Base-by-base conservation (phyloP, 2,797 vertebrate species). In the Lithobates sylvaticus region DNA sequence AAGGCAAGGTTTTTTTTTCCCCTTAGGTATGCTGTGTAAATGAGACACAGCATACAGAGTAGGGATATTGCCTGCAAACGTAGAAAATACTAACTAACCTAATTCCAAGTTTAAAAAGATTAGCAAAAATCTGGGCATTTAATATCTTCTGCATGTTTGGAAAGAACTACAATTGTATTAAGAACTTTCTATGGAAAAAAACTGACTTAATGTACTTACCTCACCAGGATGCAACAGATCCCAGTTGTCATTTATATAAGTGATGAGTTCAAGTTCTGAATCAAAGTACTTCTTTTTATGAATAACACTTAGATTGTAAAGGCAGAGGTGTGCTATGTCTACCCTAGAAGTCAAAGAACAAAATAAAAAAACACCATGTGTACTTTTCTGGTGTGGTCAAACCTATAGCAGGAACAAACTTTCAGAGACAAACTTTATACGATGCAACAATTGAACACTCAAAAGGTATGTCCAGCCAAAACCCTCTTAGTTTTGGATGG, bases 221-320 rank as follows among this genome's bases (percentile, higher is more conserved):
- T 98, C 96, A 81, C 97, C 97, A 84, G 98, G 95, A 92, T 99
- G 97, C 88, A 99, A 93, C 90, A 96, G 95, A 89, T 98, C 97
- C 98, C 98, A 99, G 94, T 98, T 99, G 89, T 98, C 95, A 89
- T 98, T 99, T 92, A 99, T 98, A 88, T 98, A 99, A 85, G 95
- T 92, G 97, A 99, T 98, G 88, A 99, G 95, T 91, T 98, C 96
- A 93, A 97, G 94, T 93, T 98, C 97, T 0, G 97, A 99, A 93
- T 99, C 97, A 94, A 99, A 99, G 88, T 99, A 99, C 93, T 98
- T 99, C 95, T 98, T 99, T 94, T 99, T 99, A 93, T 99, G 97
- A 94, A 99, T 98, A 92, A 99, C 97, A 93, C 97, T 99, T 94
- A 99, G 92, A 93, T 99, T 99, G 94, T 98, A 99, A 92, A 99